Evolutionary conservation across 92 coral and sea anemone genomes (phyloP).

Genomic region (Bergia sp.): DNA sequence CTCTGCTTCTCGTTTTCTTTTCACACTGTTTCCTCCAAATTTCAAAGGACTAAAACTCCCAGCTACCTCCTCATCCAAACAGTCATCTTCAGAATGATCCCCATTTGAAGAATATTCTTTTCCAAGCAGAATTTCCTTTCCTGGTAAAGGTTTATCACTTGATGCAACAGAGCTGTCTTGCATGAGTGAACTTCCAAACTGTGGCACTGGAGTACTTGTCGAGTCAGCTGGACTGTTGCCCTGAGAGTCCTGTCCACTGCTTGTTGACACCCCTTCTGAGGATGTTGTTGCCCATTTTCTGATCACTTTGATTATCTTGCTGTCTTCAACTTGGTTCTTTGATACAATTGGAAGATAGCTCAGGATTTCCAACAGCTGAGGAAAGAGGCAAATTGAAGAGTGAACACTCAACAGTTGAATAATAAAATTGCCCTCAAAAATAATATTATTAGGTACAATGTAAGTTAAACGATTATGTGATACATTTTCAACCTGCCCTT

Average conservation of each 20-base stretch:
- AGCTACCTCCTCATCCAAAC: conserved; percentile 64
- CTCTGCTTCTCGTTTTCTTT: conserved; percentile 49
- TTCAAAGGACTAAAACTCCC: conserved; percentile 53
- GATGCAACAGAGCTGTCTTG: conserved; percentile 46
- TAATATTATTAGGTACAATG: not conserved
- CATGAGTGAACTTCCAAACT: conserved; percentile 57
- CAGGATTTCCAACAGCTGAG: conserved; percentile 81
- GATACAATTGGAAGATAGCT: conserved; percentile 86
- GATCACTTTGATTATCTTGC: conserved; percentile 85
- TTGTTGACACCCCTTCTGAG: conserved; percentile 73
- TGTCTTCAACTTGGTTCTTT: conserved; percentile 91
- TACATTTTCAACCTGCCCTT: no score
- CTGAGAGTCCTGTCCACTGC: conserved; percentile 78
- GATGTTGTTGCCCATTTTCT: conserved; percentile 85
- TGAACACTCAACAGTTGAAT: no score
- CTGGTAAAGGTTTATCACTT: conserved; percentile 7
- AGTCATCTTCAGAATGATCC: conserved; percentile 75
- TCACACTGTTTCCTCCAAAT: not conserved
- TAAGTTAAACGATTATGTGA: no score
- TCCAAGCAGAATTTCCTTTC: conserved; percentile 4
- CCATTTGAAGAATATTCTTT: conserved; percentile 54
- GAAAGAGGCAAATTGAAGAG: not conserved
- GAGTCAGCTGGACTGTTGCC: conserved; percentile 76
- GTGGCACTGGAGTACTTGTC: conserved; percentile 69
- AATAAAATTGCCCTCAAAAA: no score